Conservation (phyloP, 1,140 invertebrate species). For the Heliothis virescens region DNA sequence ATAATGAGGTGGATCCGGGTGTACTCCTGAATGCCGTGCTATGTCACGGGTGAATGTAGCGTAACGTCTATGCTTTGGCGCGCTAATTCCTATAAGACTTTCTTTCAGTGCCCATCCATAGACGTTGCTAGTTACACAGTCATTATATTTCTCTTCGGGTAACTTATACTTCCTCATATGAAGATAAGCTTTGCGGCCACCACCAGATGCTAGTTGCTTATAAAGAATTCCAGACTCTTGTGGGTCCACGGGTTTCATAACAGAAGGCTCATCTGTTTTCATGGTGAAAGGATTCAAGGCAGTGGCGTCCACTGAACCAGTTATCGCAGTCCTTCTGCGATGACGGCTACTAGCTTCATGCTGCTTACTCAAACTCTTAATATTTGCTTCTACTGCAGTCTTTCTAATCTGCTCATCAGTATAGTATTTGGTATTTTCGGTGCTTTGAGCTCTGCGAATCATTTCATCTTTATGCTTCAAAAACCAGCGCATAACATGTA, state of each 20-base stretch:
- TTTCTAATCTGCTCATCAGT: neutral
- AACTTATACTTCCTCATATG: neutral
- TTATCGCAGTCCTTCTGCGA: neutral
- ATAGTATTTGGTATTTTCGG: neutral
- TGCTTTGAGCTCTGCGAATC: neutral
- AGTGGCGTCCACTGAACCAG: neutral
- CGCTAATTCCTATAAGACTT: neutral
- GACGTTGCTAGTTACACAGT: conserved; percentile 1
- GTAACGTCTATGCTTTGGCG: neutral
- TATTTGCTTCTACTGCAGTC: neutral
- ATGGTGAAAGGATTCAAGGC: neutral
- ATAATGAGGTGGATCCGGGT: conserved; percentile 18
- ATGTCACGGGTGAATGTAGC: neutral
- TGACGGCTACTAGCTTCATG: neutral
- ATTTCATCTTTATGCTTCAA: conserved; percentile 15
- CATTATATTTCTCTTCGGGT: conserved; percentile 7
- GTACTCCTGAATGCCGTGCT: neutral
- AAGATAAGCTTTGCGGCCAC: conserved; percentile 18
- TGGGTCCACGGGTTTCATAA: conserved; percentile 7
- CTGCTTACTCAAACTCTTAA: neutral
- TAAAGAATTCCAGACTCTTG: neutral
- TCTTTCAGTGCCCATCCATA: conserved; percentile 19
- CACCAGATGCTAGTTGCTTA: neutral
- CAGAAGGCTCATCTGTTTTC: neutral
- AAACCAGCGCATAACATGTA: neutral